A percentile compares a stretch with the other conserved stretches of the same genome.
These are phyloP conservation scores for Macroglossus sobrinus DNA, from an alignment of 2,113 vertebrate species.

Conservation along the genomic window DNA sequence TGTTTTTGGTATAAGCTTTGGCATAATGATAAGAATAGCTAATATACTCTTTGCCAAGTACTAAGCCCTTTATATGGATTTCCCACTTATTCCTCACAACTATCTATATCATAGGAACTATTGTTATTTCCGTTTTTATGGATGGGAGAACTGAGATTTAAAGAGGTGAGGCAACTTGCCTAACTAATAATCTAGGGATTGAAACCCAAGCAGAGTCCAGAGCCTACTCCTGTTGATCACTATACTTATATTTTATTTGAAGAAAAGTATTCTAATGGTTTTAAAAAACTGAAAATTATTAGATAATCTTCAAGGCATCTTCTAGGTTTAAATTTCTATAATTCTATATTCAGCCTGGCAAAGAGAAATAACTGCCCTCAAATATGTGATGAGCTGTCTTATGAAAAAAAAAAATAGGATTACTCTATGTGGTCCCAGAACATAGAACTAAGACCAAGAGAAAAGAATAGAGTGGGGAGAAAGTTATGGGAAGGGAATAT, in stretches of 20 bases:
- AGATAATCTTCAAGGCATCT: background rate
- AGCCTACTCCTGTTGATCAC: background rate
- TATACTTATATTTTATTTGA: background rate
- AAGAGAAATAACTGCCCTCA: background rate
- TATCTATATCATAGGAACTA: background rate
- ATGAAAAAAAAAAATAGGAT: background rate
- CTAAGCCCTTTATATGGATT: constrained; percentile 9
- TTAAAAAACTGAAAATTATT: background rate
- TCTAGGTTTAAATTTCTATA: constrained; percentile 10
- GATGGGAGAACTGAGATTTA: background rate
- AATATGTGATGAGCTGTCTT: background rate
- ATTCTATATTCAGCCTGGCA: background rate
- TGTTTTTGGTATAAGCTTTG: constrained; percentile 2
- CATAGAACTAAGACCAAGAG: background rate
- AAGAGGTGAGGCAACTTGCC: background rate
- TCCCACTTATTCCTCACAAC: constrained; percentile 16
- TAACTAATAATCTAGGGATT: background rate
- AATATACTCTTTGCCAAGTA: background rate
- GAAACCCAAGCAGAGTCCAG: background rate
- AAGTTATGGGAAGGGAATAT: background rate
- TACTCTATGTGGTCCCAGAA: background rate
- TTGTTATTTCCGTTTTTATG: background rate
- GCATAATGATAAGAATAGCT: constrained; percentile 2
- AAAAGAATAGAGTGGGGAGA: background rate
- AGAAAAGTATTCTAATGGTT: background rate